A percentile compares a stretch with the other conserved stretches of the same genome.
These are phyloP conservation scores for Narcine bancroftii DNA, from an alignment of 2,113 vertebrate species.

Conservation along the genomic window DNA sequence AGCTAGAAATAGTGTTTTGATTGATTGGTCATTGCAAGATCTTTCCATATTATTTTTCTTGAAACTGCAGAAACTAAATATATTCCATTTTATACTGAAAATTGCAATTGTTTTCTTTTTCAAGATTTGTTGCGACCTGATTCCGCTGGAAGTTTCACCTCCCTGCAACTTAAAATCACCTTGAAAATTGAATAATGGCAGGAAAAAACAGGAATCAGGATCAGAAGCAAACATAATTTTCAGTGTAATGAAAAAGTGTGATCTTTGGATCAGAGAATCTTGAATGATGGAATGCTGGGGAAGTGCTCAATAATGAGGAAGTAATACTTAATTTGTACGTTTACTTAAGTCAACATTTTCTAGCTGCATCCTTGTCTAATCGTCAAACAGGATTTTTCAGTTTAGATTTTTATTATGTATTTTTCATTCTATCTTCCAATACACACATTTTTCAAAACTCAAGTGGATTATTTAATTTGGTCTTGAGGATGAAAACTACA, in stretches of 20 bases:
- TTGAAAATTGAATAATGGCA: constrained; percentile 4
- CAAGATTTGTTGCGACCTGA: background rate
- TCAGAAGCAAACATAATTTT: background rate
- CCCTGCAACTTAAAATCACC: background rate
- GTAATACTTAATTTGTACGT: background rate
- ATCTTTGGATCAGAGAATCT: too few species aligned
- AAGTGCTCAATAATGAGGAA: background rate
- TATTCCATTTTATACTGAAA: too few species aligned
- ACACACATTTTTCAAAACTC: background rate
- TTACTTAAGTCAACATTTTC: too few species aligned
- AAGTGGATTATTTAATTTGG: too few species aligned
- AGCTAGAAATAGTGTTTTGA: background rate
- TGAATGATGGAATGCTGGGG: too few species aligned
- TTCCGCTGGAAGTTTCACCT: background rate
- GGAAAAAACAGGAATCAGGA: background rate
- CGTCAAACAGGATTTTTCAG: too few species aligned
- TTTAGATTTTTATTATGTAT: too few species aligned
- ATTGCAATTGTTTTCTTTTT: background rate
- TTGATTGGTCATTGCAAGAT: background rate
- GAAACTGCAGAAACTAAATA: background rate
- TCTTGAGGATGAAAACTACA: background rate
- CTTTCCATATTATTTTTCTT: background rate
- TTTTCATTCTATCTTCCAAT: too few species aligned
- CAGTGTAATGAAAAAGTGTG: too few species aligned
- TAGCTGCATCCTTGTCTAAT: too few species aligned